Evolutionary conservation across 1,140 invertebrate species (phyloP), one percentile per base, ranked within the genome.

Genomic region (Orchestia grillus): DNA sequence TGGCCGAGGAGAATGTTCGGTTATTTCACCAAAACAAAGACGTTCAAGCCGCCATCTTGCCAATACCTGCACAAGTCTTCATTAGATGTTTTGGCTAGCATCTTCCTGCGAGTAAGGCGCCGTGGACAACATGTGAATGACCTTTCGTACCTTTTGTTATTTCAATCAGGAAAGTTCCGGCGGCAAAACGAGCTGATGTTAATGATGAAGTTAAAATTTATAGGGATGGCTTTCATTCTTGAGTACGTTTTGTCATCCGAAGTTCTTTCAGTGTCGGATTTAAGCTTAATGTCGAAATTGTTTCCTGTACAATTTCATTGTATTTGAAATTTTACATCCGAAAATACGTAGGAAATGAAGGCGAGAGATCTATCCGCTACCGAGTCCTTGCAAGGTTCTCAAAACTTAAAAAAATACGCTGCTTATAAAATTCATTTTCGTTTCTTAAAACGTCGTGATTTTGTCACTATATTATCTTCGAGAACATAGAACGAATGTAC

Each of bases 41-140:
- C n/a, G 88, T 41, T 90, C n/a, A 41, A 23, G 28, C 6, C 57
- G 41, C 47, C 91, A 47, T 95, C 88, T 47, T 95, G 95, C 95
- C 95, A 91, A 96, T 95, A 95, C 95, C 95, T 95, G 95, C 53
- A 95, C 45, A 95, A 45, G 95, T 95, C 95, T 95, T 87, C 47
- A 95, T 96, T 96, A 53, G 42, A 95, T 44, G n/a, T 95, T 96
- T 96, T 87, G 44, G 87, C 90, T 96, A 45, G 87, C 92, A 53
- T 53, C 87, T 42, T 42, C 94, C 28, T 44, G 90, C 28, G 57
- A 95, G 94, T 62, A 95, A 16, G 11, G 28, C 62, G 62, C 11
- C 1, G 62, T 77, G 28, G 15, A 77, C 62, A 77, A 77, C 62
- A 77, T 77, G 62, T 77, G 62, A 77, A 77, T 36, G 62, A 77